Evolutionary conservation across 2,113 vertebrate species (phyloP), one percentile per base, ranked within the genome.

Genomic region (Probosciger aterrimus): DNA sequence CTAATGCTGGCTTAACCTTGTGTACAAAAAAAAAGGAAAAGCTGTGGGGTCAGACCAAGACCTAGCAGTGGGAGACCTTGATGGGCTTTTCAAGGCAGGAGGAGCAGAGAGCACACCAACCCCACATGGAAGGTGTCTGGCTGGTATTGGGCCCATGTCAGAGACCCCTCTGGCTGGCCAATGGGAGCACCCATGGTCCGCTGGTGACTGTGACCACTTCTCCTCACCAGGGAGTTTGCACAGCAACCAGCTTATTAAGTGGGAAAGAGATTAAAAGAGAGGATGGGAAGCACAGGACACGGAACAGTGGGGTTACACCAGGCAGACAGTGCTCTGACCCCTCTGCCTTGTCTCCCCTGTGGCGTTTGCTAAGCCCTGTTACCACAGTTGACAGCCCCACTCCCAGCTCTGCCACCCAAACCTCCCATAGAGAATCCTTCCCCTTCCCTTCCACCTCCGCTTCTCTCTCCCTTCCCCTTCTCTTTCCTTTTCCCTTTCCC

Each of bases 131-230:
- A 35, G 18, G 14, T 7, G 18, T 15, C 35, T 7, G 23, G 59
- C n/a, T 0, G 3, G 33, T 23, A 9, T 28, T 24, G 71, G 50
- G 14, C 3, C 4, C 1, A 14, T 2, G 1, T 27, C 47, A 44
- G 52, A 86, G 76, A 20, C 24, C 60, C 8, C n/a, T 71, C 27
- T 35, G 24, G 5, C 27, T 78, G 37, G 18, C 1, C 1, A 33
- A 30, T 6, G 5, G 7, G 14, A 46, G 81, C 27, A 43, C 14
- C 11, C 2, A 1, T 1, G 0, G 27, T 65, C 23, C 25, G 37
- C 25, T 0, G 33, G 4, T 28, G 30, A n/a, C 5, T 5, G 9
- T 28, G 37, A 25, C 23, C 28, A 2, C 46, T 65, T 47, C 41
- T 81, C 3, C 53, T 77, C 44, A 65, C 7, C 14, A 5, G 11